phyloP scores from a whole-genome alignment of 37 sponge, comb jelly and placozoan genomes.

The Halichondria panicea region DNA sequence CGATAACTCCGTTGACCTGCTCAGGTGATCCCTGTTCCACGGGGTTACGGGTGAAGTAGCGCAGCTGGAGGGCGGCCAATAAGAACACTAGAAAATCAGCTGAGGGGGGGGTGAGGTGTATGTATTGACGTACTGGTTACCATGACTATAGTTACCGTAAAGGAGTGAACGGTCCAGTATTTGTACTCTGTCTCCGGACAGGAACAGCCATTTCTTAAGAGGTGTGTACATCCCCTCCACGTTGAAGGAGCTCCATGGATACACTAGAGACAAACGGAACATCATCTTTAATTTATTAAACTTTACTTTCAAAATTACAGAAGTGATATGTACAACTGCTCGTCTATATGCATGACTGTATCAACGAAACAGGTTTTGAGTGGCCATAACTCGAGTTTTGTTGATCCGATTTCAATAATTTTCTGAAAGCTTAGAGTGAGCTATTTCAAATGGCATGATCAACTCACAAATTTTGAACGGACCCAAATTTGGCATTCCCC shows the following conservation, averaged over 20 bases:
- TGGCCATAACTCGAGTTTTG: too few relatives aligned
- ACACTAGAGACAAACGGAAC: too few relatives aligned
- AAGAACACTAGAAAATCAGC: conserved; percentile 64
- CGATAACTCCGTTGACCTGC: background rate
- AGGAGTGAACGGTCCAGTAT: conserved; percentile 61
- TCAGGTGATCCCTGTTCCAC: conserved; percentile 3
- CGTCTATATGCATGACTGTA: too few relatives aligned
- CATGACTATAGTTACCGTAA: conserved; percentile 40
- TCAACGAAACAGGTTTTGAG: too few relatives aligned
- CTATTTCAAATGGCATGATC: too few relatives aligned
- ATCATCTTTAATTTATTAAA: too few relatives aligned
- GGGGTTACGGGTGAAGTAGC: conserved; percentile 28
- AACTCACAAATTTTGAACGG: too few relatives aligned
- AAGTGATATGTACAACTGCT: too few relatives aligned
- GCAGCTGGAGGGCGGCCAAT: conserved; percentile 43
- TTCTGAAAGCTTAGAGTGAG: too few relatives aligned
- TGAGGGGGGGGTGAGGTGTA: background rate
- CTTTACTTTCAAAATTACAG: too few relatives aligned
- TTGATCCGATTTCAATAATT: too few relatives aligned
- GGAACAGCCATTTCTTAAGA: conserved; percentile 64
- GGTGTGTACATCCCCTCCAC: background rate
- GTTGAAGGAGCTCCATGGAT: conserved; percentile 45
- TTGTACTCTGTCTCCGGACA: conserved; percentile 30
- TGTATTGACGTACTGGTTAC: background rate
- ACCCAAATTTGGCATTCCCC: too few relatives aligned